These are phyloP conservation scores for Metopolophium dirhodum DNA, from an alignment of 1,140 invertebrate genomes.

Conservation along the genomic window DNA sequence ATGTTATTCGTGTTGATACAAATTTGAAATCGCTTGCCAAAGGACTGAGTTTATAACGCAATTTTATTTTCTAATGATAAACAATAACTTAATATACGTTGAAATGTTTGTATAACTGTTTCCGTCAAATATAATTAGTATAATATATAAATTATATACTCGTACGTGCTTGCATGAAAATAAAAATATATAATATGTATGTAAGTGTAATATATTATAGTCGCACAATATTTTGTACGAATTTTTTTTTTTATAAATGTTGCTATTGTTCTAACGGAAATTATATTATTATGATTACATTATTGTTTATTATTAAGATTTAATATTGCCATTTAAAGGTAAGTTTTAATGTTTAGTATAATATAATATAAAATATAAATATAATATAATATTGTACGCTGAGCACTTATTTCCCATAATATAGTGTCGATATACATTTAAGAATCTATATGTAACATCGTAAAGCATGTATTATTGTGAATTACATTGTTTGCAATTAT, in stretches of 20 bases:
- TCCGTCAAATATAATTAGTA: neutral
- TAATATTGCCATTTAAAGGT: conserved; percentile 52
- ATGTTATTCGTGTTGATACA: conserved; percentile 29
- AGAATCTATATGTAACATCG: neutral
- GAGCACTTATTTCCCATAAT: conserved; percentile 33
- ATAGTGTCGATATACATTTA: conserved; percentile 2
- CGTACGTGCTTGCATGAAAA: too few species aligned
- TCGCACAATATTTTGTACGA: neutral
- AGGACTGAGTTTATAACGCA: conserved; percentile 40
- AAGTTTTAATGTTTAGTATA: conserved; percentile 39
- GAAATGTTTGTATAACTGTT: neutral
- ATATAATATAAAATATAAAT: conserved; percentile 9
- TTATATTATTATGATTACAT: neutral
- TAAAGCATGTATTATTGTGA: neutral
- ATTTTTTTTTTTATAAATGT: neutral
- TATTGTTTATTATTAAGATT: conserved; percentile 45
- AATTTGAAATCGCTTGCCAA: conserved; percentile 47
- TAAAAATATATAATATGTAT: neutral
- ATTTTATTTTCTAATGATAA: conserved; percentile 41
- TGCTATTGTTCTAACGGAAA: neutral
- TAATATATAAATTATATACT: neutral
- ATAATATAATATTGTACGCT: neutral
- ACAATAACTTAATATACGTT: conserved; percentile 27
- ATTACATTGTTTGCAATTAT: neutral
- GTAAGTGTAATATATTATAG: neutral